phyloP scores from a whole-genome alignment of 2,113 vertebrate genomes.

The Mandrillus leucophaeus region DNA sequence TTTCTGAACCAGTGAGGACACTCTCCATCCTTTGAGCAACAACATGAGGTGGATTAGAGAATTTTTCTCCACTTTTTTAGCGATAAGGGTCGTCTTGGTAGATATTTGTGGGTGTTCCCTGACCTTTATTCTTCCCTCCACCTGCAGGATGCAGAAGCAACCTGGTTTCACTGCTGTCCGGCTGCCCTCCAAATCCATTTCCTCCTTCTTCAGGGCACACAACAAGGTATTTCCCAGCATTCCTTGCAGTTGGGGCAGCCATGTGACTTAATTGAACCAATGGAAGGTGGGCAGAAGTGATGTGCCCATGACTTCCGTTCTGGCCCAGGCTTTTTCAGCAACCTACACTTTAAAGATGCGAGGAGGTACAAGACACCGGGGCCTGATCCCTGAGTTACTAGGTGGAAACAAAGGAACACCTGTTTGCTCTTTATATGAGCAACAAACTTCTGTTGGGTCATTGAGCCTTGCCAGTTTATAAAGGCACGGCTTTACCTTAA shows the following conservation, averaged over 20 bases:
- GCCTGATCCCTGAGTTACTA: neutral
- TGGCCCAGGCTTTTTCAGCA: neutral
- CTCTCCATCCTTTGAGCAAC: neutral
- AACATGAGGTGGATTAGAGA: neutral
- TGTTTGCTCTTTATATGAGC: neutral
- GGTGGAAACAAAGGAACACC: neutral
- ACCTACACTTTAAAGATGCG: neutral
- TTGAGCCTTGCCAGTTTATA: no score
- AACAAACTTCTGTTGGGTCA: neutral
- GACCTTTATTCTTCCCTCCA: neutral
- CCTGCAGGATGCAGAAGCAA: neutral
- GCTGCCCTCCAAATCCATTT: neutral
- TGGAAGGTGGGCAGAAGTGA: neutral
- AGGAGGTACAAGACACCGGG: neutral
- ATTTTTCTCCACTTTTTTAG: neutral
- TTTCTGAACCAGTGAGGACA: neutral
- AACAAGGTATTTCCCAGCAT: neutral
- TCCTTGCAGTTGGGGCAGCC: neutral
- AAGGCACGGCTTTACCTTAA: neutral
- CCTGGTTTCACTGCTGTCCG: neutral
- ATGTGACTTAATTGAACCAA: neutral
- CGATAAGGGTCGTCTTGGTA: neutral
- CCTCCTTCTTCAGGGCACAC: neutral
- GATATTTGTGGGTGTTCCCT: neutral
- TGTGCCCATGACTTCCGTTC: neutral